Conservation (phyloP, 2,888 invertebrate species). For the Eupsilia transversa region DNA sequence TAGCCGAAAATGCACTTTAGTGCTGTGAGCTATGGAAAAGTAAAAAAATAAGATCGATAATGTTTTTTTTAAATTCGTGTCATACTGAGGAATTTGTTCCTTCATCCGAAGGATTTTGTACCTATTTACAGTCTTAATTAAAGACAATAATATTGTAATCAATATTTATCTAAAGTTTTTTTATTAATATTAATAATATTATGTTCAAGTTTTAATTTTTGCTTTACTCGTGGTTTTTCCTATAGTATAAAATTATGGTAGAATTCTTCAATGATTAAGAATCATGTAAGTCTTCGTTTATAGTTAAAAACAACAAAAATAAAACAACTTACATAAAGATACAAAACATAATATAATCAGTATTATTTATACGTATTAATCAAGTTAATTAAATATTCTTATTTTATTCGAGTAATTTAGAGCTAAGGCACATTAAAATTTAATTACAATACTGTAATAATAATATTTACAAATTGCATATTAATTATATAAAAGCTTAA, state of each 20-base stretch:
- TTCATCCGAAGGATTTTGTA: neutral
- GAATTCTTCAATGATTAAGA: neutral
- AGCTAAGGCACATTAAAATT: neutral
- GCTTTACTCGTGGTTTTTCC: neutral
- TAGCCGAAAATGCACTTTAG: slow-evolving; percentile 81
- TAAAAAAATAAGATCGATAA: neutral
- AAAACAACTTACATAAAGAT: neutral
- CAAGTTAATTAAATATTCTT: neutral
- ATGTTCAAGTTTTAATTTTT: neutral
- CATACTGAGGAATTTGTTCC: neutral
- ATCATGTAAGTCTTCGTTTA: neutral
- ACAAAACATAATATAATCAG: slow-evolving; percentile 24
- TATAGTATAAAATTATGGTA: neutral
- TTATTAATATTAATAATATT: neutral
- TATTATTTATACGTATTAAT: neutral
- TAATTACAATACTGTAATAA: neutral
- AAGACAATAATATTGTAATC: neutral
- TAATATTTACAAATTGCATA: slow-evolving; percentile 78
- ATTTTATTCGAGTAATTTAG: slow-evolving; percentile 5
- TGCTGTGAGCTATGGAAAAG: slow-evolving; percentile 60
- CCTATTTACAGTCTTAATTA: neutral
- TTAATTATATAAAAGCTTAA: slow-evolving; percentile 56
- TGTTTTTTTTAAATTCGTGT: neutral
- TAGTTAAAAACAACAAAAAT: slow-evolving; percentile 5
- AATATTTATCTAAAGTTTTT: no score